Base-by-base conservation (phyloP, 2,797 vertebrate genomes). In the Fringilla coelebs region DNA sequence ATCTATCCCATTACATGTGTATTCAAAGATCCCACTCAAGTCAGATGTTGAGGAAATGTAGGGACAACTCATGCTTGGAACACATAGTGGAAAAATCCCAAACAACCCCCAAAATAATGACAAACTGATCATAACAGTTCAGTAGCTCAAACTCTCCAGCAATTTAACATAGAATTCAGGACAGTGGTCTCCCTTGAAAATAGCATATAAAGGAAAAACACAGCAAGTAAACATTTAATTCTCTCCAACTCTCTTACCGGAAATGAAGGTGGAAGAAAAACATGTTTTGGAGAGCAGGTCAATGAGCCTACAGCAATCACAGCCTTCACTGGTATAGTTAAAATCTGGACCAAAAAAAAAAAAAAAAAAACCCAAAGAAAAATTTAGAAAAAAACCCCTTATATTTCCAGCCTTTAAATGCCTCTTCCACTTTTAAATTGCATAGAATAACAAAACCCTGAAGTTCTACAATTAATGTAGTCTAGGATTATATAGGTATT, bases 321-420 rank as follows among this genome's bases (percentile, higher is more conserved):
- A 31, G 99, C 99, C 96, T 98, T 99, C 90, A 99, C 99, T 43
- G 99, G 99, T 95, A 99, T 98, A 65, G 99, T 99, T 95, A 99
- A 98, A 97, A 99, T 99, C 99, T 99, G 97, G 41, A 38, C 26
- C 41, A 34, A 49, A 58, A n/a, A 46, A 43, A 32, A 19, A n/a
- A n/a, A n/a, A 45, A 38, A 41, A 66, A 46, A 43, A 32, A 19
- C 9, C 21, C 6, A 77, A 52, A 52, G 21, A 54, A 38, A 73
- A 63, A 9, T 21, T 85, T 28, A 71, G 18, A 2, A 45, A 72
- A 63, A 25, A 17, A 1, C 0, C 2, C 8, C 5, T 51, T 31
- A n/a, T 4, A 71, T 61, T 63, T 62, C 41, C 45, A 83, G 36
- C 18, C 46, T 76, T 92, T 43, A 77, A 51, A 74, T 6, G 7